Evolutionary conservation across 2,113 vertebrate genomes (phyloP).

Genomic region (Entelurus aequoreus): DNA sequence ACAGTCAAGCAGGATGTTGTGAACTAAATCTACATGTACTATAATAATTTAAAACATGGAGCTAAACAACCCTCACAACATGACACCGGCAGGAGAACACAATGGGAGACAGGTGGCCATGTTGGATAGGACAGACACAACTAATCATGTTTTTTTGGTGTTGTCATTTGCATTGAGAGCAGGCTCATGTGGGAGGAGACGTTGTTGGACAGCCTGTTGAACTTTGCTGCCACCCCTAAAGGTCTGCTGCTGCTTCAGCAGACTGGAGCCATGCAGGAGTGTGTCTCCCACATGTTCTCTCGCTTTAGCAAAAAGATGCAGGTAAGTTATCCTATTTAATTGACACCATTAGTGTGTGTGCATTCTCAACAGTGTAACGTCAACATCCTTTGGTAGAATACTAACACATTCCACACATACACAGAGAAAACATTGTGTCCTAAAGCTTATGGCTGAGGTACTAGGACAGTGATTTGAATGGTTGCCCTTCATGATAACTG

Average conservation of each 20-base stretch:
- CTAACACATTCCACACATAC: too few species aligned
- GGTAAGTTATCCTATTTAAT: constrained; percentile 59
- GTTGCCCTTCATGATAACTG: too few species aligned
- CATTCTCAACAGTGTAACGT: neutral
- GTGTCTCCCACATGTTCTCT: constrained; percentile 86
- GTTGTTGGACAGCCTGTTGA: constrained; percentile 85
- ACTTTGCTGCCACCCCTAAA: constrained; percentile 88
- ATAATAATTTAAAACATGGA: too few species aligned
- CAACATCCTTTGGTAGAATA: too few species aligned
- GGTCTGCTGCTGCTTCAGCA: constrained; percentile 87
- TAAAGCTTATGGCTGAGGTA: too few species aligned
- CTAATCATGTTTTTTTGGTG: neutral
- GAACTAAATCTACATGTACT: too few species aligned
- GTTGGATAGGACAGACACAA: too few species aligned
- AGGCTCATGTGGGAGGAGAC: constrained; percentile 88
- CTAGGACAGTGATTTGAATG: too few species aligned
- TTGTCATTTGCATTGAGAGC: constrained; percentile 4
- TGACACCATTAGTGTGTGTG: neutral
- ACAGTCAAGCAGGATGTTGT: too few species aligned
- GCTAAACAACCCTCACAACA: too few species aligned
- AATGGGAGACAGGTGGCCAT: neutral
- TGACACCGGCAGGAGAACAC: neutral
- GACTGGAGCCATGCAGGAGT: constrained; percentile 83
- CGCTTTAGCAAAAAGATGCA: constrained; percentile 84
- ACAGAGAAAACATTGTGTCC: too few species aligned